Evolutionary conservation across 1,140 invertebrate genomes (phyloP).

Genomic region (Choristoneura fumiferana): DNA sequence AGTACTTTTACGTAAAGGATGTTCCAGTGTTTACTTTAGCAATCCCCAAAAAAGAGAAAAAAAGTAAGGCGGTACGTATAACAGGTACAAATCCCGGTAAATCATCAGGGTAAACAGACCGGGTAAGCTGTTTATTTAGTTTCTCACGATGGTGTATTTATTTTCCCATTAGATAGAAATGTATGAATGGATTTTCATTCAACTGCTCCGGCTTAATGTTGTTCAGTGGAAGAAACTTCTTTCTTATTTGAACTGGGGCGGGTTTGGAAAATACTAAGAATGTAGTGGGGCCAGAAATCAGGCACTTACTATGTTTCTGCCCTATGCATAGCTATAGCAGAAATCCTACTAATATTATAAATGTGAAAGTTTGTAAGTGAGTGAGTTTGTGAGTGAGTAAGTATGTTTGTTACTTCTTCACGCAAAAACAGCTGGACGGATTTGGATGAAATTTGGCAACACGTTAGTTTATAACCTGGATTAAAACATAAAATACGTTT

Average conservation of each 20-base stretch:
- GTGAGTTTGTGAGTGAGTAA: too few species aligned
- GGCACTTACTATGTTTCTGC: too few species aligned
- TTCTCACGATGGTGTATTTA: conserved; percentile 15
- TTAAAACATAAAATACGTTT: too few species aligned
- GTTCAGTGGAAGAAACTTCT: neutral
- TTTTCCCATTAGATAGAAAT: conserved; percentile 14
- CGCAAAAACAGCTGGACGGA: too few species aligned
- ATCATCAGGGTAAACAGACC: neutral
- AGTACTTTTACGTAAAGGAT: neutral
- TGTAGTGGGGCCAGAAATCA: too few species aligned
- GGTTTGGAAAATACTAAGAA: too few species aligned
- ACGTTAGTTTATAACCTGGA: too few species aligned
- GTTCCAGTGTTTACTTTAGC: neutral
- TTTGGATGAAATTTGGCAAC: too few species aligned
- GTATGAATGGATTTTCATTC: conserved; percentile 14
- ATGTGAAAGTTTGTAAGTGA: too few species aligned
- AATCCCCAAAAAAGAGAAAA: conserved; percentile 11
- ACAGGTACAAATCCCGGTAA: conserved; percentile 8
- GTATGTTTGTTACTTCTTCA: too few species aligned
- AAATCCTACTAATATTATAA: too few species aligned
- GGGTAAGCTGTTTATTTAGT: conserved; percentile 10
- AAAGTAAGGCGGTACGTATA: neutral
- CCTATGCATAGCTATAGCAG: too few species aligned
- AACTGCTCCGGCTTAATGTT: neutral
- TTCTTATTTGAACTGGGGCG: neutral